These are phyloP conservation scores for Emmelina monodactyla DNA, from an alignment of 2,888 invertebrate species.

Conservation along the genomic window DNA sequence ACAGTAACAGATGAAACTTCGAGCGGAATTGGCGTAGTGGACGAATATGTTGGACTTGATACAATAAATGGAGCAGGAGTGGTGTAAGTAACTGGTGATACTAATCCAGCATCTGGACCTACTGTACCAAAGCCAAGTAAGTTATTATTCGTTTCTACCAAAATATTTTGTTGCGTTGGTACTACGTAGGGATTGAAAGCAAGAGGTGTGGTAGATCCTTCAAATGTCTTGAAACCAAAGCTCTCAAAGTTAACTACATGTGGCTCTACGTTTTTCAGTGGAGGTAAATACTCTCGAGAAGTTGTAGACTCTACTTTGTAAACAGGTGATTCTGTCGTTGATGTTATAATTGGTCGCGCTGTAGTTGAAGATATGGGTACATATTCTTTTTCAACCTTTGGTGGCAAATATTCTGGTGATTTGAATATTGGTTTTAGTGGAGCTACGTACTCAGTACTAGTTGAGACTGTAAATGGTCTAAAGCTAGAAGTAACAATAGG, in stretches of 20 bases:
- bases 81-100: constrained; percentile 39
- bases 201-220: constrained; percentile 19
- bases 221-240: constrained; percentile 26
- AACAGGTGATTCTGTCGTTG: background rate
- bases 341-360: constrained; percentile 24
- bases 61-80: constrained; percentile 31
- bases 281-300: constrained; percentile 43
- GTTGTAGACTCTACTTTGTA: constrained; percentile 21
- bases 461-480: constrained; percentile 19
- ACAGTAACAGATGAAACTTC: constrained; percentile 18
- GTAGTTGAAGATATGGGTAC: constrained; percentile 29
- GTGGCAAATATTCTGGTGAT: constrained; percentile 17
- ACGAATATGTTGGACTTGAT: constrained; percentile 10
- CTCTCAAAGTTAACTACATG: constrained; percentile 26
- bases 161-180: constrained; percentile 40
- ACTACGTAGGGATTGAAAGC: constrained; percentile 35
- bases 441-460: constrained; percentile 15
- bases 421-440: constrained; percentile 6
- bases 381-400: constrained; percentile 20
- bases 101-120: constrained; percentile 39
- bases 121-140: constrained; percentile 40
- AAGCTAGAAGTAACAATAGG: constrained; percentile 34
- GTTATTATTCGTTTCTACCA: constrained; percentile 44
- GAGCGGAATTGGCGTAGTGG: constrained; percentile 15
- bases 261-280: constrained; percentile 24